Base-by-base conservation (phyloP, 2,113 vertebrate genomes). In the Zosterops borbonicus region DNA sequence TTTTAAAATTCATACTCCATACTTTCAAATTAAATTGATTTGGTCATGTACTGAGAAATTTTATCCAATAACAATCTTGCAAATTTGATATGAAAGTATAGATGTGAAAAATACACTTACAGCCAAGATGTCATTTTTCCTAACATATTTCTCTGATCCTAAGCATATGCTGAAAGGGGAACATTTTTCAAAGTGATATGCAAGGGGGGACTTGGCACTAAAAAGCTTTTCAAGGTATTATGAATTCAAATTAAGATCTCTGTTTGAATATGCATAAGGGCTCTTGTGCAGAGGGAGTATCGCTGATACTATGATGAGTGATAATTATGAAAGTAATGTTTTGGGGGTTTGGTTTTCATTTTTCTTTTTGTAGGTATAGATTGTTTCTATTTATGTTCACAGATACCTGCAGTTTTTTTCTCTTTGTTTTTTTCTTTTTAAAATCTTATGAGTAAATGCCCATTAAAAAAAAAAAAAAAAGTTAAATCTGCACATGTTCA, bases 181-280 rank as follows among this genome's bases (percentile, higher is more conserved):
- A 92, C 73, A 93, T 83, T 88, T 92, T 95, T 96, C 59, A 63
- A 94, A 95, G 89, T 39, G 84, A 90, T 94, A 88, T 44, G 71
- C 52, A 83, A 93, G 55, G 77, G 35, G 19, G 10, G 64, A 86
- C 17, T 88, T 95, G 89, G 78, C 74, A 58, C 76, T 64, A 83
- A 87, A 87, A 95, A 91, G 58, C 41, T 94, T 94, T 89, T 88
- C n/a, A 90, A 90, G 42, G 74, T 91, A 95, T 77, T 91, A 90
- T 63, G 90, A 83, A 95, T 95, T 92, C 67, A 95, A 86, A 95
- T 92, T 9, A 92, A 88, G 50, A 90, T 74, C 35, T 73, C 5
- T 50, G 39, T 90, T 82, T 95, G 91, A 95, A 91, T 95, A 95
- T 86, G 70, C 60, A 93, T 90, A 50, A 88, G 39, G 12, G 9